Percentiles rank a stretch among this genome's conserved stretches.
Conservation (phyloP, 2,888 invertebrate genomes). For the Dermolepida albohirtum region DNA sequence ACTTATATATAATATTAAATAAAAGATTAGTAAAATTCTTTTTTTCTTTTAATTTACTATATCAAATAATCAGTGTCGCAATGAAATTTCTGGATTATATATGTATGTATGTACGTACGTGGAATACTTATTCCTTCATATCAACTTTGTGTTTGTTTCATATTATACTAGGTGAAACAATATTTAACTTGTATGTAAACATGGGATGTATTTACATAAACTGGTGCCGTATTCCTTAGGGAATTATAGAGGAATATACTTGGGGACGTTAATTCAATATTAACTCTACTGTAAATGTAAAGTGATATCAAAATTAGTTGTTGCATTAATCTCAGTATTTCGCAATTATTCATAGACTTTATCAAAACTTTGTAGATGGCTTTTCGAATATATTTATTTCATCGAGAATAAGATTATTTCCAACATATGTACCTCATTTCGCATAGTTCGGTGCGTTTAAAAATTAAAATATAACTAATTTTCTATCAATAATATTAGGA, state of each 20-base stretch:
- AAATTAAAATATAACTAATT: too few relatives aligned
- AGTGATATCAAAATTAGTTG: slow-evolving; percentile 37
- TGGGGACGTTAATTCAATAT: slow-evolving; percentile 37
- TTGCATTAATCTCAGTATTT: slow-evolving; percentile 14
- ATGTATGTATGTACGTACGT: neutral
- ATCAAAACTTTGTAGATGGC: neutral
- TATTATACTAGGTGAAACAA: slow-evolving; percentile 39
- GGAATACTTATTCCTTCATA: slow-evolving; percentile 18
- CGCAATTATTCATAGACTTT: slow-evolving; percentile 9
- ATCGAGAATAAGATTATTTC: too few relatives aligned
- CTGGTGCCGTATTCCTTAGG: slow-evolving; percentile 16
- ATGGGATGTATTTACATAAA: slow-evolving; percentile 37
- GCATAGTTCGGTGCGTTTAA: too few relatives aligned
- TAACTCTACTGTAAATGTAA: slow-evolving; percentile 35
- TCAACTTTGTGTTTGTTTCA: slow-evolving; percentile 31
- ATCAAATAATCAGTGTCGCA: neutral
- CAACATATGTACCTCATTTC: too few relatives aligned
- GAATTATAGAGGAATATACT: slow-evolving; percentile 36
- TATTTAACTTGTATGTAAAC: slow-evolving; percentile 40
- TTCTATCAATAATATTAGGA: too few relatives aligned
- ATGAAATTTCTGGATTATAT: slow-evolving; percentile 14
- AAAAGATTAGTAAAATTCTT: too few relatives aligned
- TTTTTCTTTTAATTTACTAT: neutral
- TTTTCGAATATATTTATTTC: neutral
- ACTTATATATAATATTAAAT: too few relatives aligned